Evolutionary conservation across 2,797 vertebrate genomes (phyloP).

Genomic region (Phoxinus dragarum): DNA sequence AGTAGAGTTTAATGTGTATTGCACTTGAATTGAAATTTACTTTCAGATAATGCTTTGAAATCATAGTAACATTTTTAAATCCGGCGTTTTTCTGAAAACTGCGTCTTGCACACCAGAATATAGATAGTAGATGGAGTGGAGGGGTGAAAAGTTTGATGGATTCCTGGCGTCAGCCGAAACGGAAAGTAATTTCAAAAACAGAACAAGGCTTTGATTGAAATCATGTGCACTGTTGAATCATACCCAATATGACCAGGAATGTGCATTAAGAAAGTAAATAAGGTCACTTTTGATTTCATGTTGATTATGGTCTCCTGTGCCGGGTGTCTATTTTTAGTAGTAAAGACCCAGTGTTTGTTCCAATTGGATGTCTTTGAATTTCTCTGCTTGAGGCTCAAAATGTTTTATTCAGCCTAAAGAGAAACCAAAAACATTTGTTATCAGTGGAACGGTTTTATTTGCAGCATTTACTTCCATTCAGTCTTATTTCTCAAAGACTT

Average conservation of each 20-base stretch:
- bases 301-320: neutral
- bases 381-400: neutral
- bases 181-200: neutral
- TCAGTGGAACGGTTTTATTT: constrained; percentile 44
- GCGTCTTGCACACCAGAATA: neutral
- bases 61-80: neutral
- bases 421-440: neutral
- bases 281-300: neutral
- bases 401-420: neutral
- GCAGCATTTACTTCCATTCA: neutral
- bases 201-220: neutral
- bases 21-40: neutral
- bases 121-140: neutral
- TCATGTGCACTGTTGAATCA: no score
- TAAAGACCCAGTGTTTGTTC: neutral
- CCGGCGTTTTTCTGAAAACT: neutral
- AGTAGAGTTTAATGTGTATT: neutral
- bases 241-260: neutral
- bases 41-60: neutral
- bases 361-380: neutral
- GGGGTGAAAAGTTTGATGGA: neutral
- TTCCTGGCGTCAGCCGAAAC: neutral
- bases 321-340: neutral
- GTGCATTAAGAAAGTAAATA: neutral
- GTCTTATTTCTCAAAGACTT: neutral